Conservation (phyloP, 2,888 invertebrate genomes). For the Ferdinandea cuprea region DNA sequence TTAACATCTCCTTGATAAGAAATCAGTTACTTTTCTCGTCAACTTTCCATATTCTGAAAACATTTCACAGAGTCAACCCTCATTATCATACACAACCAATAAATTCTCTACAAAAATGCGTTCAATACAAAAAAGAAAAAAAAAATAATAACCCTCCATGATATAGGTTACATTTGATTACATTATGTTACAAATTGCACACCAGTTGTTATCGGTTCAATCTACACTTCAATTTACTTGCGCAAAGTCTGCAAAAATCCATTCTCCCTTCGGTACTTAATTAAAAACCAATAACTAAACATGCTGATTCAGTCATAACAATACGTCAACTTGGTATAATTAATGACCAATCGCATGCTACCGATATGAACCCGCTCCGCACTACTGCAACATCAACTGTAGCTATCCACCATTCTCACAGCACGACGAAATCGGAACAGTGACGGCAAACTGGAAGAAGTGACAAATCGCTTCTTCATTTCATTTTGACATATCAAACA, state of each 20-base stretch:
- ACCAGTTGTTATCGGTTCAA: constrained; percentile 32
- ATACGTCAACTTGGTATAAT: constrained; percentile 41
- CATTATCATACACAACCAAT: too few relatives aligned
- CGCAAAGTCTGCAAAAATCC: constrained; percentile 8
- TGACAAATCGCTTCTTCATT: constrained; percentile 28
- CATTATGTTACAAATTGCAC: constrained; percentile 3
- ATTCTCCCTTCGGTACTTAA: constrained; percentile 6
- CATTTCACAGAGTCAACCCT: too few relatives aligned
- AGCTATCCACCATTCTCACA: not conserved
- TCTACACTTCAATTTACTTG: constrained; percentile 13
- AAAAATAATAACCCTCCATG: too few relatives aligned
- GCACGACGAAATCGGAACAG: too few relatives aligned
- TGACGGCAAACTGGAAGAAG: not conserved
- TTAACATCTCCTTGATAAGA: too few relatives aligned
- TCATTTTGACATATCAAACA: constrained; percentile 10
- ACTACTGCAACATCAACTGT: not conserved
- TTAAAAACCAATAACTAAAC: constrained; percentile 24
- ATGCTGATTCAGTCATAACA: constrained; percentile 39
- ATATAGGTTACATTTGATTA: not conserved
- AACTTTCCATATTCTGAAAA: too few relatives aligned
- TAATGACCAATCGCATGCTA: constrained; percentile 15
- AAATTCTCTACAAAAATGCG: not conserved
- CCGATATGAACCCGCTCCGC: not conserved
- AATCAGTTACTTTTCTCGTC: too few relatives aligned
- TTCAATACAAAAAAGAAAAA: not conserved